Percentiles rank a stretch among this genome's conserved stretches.
Evolutionary conservation across 1,140 invertebrate species (phyloP).

Genomic region (Bacillus rossius): DNA sequence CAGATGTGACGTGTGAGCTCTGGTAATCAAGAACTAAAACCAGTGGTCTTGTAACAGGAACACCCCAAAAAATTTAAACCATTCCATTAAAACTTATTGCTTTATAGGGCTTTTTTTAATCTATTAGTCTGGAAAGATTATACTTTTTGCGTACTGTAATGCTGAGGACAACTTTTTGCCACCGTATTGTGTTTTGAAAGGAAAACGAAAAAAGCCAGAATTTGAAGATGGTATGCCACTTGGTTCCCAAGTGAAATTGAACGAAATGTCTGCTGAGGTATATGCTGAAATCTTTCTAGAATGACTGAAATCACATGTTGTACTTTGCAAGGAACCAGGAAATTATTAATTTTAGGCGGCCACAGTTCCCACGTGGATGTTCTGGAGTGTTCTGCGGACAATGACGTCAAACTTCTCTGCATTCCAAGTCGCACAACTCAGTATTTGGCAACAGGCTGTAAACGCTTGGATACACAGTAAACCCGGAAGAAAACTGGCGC

Average conservation of each 20-base stretch:
- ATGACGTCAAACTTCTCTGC: slow-evolving; percentile 36
- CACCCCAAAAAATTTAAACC: too few relatives aligned
- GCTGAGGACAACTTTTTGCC: slow-evolving; percentile 31
- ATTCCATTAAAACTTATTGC: too few relatives aligned
- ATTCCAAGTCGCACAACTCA: slow-evolving; percentile 39
- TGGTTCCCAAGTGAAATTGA: slow-evolving; percentile 38
- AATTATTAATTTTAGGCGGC: slow-evolving; percentile 36
- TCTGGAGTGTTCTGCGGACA: slow-evolving; percentile 32
- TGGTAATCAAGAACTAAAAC: too few relatives aligned
- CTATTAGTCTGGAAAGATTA: neutral
- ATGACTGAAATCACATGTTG: slow-evolving; percentile 36
- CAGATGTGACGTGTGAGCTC: too few relatives aligned
- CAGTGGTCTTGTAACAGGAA: too few relatives aligned
- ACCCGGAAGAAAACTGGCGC: slow-evolving; percentile 18
- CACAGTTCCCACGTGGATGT: slow-evolving; percentile 28
- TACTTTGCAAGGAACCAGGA: slow-evolving; percentile 33
- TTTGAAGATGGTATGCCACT: slow-evolving; percentile 33
- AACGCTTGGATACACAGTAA: slow-evolving; percentile 22
- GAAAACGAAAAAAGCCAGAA: slow-evolving; percentile 35
- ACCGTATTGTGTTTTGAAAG: slow-evolving; percentile 32
- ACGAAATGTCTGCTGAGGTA: slow-evolving; percentile 36
- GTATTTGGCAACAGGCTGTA: slow-evolving; percentile 31
- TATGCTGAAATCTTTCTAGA: slow-evolving; percentile 36
- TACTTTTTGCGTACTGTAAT: slow-evolving; percentile 4
- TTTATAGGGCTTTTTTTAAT: too few relatives aligned